phyloP scores from a whole-genome alignment of 2,797 vertebrate genomes.

The Triplophysa yarkandensis region DNA sequence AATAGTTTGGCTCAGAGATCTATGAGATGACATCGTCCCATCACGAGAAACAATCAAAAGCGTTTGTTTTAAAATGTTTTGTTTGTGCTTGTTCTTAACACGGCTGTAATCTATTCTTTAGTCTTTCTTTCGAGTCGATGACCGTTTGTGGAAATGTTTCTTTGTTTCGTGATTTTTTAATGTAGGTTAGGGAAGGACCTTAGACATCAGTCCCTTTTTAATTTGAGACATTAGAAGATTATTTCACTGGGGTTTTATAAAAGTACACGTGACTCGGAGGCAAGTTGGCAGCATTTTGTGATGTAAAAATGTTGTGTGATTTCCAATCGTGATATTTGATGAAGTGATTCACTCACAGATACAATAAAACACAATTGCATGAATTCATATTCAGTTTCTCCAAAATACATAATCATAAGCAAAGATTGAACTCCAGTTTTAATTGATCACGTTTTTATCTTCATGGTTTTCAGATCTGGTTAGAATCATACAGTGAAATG shows the following conservation, averaged over 20 bases:
- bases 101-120: conserved; percentile 46
- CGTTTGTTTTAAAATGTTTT: conserved; percentile 37
- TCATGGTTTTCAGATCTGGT: neutral
- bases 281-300: neutral
- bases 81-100: conserved; percentile 59
- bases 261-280: neutral
- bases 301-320: neutral
- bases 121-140: conserved; percentile 40
- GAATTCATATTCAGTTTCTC: conserved; percentile 5
- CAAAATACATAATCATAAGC: neutral
- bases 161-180: neutral
- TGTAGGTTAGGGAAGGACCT: neutral
- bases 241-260: neutral
- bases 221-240: neutral
- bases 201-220: neutral
- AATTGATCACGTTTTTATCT: neutral
- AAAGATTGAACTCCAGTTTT: neutral
- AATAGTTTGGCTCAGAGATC: neutral
- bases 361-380: neutral
- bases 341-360: too few species aligned
- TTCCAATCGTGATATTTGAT: neutral
- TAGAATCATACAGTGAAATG: neutral
- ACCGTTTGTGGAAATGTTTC: conserved; percentile 12
- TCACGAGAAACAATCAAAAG: conserved; percentile 65
- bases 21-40: neutral